Base-by-base conservation (phyloP, 1,140 invertebrate species). In the Bombus vancouverensis region DNA sequence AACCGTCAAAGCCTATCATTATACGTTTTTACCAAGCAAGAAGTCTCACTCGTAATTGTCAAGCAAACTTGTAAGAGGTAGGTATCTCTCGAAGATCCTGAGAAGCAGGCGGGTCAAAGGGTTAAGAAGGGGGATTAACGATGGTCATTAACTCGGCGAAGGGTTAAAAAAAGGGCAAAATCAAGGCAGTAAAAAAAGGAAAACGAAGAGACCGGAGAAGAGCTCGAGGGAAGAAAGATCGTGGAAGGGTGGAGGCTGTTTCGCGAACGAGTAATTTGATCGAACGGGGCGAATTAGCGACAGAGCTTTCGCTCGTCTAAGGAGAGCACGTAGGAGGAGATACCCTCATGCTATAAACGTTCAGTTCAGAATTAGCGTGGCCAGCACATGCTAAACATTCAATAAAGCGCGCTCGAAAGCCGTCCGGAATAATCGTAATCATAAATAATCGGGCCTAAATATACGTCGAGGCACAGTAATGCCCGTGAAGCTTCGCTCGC, bases 361-460 rank as follows among this genome's bases (percentile, higher is more conserved):
- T 76, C 81, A 28, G 92, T 90, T 93, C 93, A 90, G 90, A 94
- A 94, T 94, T 94, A 94, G 93, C 92, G 92, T 93, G 87, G 92
- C 92, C 90, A 91, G 91, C 94, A 94, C 93, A 93, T 94, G 93
- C 93, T 94, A 93, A 95, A 94, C 93, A 93, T 93, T 94, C 92
- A 91, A 94, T 94, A 94, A 94, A 94, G 89, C 92, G 93, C 91
- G 65, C 65, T 91, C 92, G 92, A 93, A 93, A 93, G 92, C 92
- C 92, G 93, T 92, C 92, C 92, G 88, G 92, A 92, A 94, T 94
- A 95, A 95, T 94, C 93, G 93, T 94, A 94, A 94, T 94, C 93
- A 94, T 94, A 94, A 94, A 94, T 94, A 94, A 94, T 94, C 93
- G 90, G 86, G 85, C 92, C 93, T 94, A 94, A 94, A 94, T 94